Conservation (phyloP, 2,888 invertebrate genomes). For the Heliconius aoede region DNA sequence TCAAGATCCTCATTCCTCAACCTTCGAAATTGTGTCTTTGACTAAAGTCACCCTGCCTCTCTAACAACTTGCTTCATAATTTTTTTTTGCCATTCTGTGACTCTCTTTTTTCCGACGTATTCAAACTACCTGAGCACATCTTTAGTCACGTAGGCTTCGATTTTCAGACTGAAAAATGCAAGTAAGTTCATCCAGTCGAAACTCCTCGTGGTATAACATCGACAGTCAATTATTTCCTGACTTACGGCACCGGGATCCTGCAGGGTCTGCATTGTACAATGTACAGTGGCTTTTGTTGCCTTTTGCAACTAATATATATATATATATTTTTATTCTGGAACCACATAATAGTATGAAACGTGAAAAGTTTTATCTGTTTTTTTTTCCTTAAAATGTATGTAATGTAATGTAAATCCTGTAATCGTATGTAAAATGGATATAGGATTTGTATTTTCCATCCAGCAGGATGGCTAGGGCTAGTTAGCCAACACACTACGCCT, state of each 20-base stretch:
- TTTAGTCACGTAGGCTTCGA: no score
- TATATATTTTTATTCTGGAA: background rate
- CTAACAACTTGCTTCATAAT: no score
- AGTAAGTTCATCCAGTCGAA: background rate
- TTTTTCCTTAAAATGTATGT: background rate
- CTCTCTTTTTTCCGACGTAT: no score
- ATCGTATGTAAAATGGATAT: background rate
- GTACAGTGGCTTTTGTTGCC: conserved; percentile 12
- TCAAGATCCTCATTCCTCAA: no score
- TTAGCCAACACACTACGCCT: no score
- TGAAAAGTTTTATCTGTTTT: background rate
- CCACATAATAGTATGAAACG: conserved; percentile 2
- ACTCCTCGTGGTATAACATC: conserved; percentile 11
- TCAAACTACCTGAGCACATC: no score
- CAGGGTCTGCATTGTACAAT: background rate
- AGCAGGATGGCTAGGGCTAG: no score
- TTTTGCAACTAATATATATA: conserved; percentile 8
- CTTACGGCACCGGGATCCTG: conserved; percentile 19
- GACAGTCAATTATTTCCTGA: conserved; percentile 39
- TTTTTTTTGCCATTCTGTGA: no score
- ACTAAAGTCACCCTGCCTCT: no score
- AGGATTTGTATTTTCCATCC: background rate
- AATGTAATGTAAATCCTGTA: no score
- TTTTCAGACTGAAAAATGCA: no score
- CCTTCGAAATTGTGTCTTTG: no score